Conservation (phyloP, 1,140 invertebrate species). For the Procambarus clarkii region DNA sequence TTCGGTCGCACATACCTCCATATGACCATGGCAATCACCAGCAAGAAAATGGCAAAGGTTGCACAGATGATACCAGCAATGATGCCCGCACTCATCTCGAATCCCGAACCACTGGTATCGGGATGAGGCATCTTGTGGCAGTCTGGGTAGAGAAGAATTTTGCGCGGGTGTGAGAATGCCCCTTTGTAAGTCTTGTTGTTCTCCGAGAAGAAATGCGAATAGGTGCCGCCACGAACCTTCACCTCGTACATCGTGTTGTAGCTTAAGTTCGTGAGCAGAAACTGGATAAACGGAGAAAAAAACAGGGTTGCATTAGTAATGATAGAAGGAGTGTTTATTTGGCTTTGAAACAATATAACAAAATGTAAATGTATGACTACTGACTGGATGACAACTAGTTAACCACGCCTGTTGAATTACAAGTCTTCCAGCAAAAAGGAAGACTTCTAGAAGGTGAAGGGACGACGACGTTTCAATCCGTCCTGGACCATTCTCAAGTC, state of each 20-base stretch:
- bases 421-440: no score
- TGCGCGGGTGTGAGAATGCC: constrained; percentile 81
- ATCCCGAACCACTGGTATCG: constrained; percentile 78
- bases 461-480: no score
- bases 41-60: constrained; percentile 83
- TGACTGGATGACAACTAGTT: no score
- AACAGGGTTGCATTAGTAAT: no score
- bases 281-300: constrained; percentile 78
- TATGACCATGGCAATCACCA: constrained; percentile 83
- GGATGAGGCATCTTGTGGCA: constrained; percentile 76
- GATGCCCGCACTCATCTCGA: constrained; percentile 83
- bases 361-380: no score
- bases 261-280: constrained; percentile 84
- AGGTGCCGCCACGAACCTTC: constrained; percentile 83
- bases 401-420: no score
- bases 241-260: constrained; percentile 86
- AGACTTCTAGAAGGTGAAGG: no score
- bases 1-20: constrained; percentile 82
- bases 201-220: constrained; percentile 81
- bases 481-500: no score
- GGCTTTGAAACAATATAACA: no score
- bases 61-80: constrained; percentile 85
- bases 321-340: no score
- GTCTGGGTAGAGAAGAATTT: constrained; percentile 82
- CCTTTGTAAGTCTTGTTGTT: constrained; percentile 81